Conservation (phyloP, 2,888 invertebrate genomes). For the Cotesia congregata region DNA sequence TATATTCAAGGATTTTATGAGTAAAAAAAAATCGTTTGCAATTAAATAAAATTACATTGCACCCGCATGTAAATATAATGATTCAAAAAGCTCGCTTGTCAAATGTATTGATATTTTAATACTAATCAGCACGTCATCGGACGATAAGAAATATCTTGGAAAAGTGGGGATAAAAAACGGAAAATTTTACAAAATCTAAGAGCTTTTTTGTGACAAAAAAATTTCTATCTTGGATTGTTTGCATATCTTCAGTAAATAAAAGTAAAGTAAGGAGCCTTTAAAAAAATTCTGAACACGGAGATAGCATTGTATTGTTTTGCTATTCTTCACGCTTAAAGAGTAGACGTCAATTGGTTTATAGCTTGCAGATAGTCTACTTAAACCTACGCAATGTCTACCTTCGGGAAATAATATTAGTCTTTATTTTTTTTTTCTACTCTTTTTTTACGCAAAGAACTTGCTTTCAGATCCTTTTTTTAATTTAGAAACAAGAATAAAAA, state of each 20-base stretch:
- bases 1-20: neutral
- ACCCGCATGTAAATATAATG: constrained; percentile 22
- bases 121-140: neutral
- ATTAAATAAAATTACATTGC: neutral
- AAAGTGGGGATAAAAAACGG: no score
- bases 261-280: constrained; percentile 2
- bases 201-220: neutral
- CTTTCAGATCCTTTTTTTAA: neutral
- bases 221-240: no score
- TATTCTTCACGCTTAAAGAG: constrained; percentile 13
- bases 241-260: neutral
- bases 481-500: no score
- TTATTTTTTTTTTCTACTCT: neutral
- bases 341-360: constrained; percentile 23
- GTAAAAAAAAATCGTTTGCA: constrained; percentile 1
- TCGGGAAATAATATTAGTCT: neutral
- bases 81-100: neutral
- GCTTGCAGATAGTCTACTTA: constrained; percentile 10
- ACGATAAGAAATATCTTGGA: neutral
- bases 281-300: neutral
- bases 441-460: neutral
- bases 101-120: constrained; percentile 4
- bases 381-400: constrained; percentile 25
- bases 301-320: constrained; percentile 24
- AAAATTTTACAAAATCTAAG: neutral